Conservation (phyloP, 2,113 vertebrate genomes). For the Mus musculus region GRCm39 chr7:34789001-34789500, state of each 20-base stretch:
- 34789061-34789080: background rate
- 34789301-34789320: background rate
- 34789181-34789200: background rate
- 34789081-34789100: background rate
- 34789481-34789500: background rate
- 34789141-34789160: background rate
- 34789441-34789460: background rate
- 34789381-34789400: too few relatives aligned
- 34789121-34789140: background rate
- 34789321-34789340: background rate
- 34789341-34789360: background rate
- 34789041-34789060: background rate
- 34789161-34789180: background rate
- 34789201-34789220: background rate
- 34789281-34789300: background rate
- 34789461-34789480: background rate
- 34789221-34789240: background rate
- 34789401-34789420: background rate
- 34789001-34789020: background rate
- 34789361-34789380: too few relatives aligned
- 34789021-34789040: background rate
- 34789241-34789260: background rate
- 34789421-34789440: slow-evolving; percentile 21
- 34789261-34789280: background rate
- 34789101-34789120: background rate